phyloP scores from a whole-genome alignment of 2,888 invertebrate species.

The Melinaea menophilus region DNA sequence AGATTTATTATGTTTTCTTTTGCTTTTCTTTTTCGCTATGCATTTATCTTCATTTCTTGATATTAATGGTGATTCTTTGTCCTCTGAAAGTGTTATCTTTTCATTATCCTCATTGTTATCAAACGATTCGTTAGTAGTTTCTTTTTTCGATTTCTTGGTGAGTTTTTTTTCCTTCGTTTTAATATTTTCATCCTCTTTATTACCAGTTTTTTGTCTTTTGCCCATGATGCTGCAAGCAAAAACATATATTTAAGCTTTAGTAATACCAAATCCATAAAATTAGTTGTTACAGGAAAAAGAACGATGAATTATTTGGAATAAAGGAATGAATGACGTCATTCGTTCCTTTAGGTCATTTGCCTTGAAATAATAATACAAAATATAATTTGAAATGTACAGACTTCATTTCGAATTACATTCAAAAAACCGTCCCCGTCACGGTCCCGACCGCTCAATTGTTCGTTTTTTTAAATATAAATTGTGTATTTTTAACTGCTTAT shows the following conservation, averaged over 20 bases:
- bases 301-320: too few species aligned
- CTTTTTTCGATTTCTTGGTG: slow-evolving; percentile 13
- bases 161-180: slow-evolving; percentile 9
- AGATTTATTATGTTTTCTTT: slow-evolving; percentile 9
- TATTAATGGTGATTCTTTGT: slow-evolving; percentile 21
- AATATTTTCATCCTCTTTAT: slow-evolving; percentile 26
- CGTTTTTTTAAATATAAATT: too few species aligned
- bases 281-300: too few species aligned
- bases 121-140: slow-evolving; percentile 13
- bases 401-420: too few species aligned
- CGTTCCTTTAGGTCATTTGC: too few species aligned
- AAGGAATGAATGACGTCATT: too few species aligned
- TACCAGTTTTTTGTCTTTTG: slow-evolving; percentile 34
- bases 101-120: slow-evolving; percentile 9
- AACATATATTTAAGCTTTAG: background rate
- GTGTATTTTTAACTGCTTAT: too few species aligned
- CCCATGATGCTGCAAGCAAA: slow-evolving; percentile 42
- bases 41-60: slow-evolving; percentile 9
- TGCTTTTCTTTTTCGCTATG: background rate
- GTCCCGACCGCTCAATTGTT: too few species aligned
- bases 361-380: too few species aligned
- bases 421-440: too few species aligned
- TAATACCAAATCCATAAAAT: too few species aligned
- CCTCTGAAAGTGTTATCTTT: slow-evolving; percentile 25
- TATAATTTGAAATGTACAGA: too few species aligned